Percentiles rank a stretch among this genome's conserved stretches.
Evolutionary conservation across 1,140 invertebrate genomes (phyloP).

Genomic region (Lycorma delicatula): DNA sequence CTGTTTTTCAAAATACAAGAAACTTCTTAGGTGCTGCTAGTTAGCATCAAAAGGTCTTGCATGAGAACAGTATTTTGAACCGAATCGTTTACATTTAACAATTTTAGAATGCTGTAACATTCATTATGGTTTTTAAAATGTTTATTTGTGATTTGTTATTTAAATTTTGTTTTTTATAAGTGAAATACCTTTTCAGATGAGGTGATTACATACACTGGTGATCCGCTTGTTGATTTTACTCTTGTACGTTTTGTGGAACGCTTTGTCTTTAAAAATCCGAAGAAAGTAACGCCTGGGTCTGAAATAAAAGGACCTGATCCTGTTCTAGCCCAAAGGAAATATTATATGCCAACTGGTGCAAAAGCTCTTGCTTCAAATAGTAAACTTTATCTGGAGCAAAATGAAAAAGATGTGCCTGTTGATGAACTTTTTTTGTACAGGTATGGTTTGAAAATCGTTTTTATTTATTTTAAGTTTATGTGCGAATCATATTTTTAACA

Average conservation of each 20-base stretch:
- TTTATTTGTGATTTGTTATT: too few species aligned
- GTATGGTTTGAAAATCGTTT: conserved; percentile 41
- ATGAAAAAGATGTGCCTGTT: conserved; percentile 60
- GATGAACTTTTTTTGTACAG: conserved; percentile 74
- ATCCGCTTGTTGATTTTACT: conserved; percentile 88
- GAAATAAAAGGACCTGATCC: conserved; percentile 39
- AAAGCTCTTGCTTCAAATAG: conserved; percentile 56
- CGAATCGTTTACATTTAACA: too few species aligned
- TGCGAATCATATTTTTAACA: too few species aligned
- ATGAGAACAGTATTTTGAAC: too few species aligned
- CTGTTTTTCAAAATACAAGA: too few species aligned
- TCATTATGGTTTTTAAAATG: too few species aligned
- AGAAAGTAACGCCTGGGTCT: conserved; percentile 46
- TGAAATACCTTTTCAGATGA: conserved; percentile 48
- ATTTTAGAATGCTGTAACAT: too few species aligned
- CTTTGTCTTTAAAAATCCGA: conserved; percentile 95
- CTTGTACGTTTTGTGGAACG: conserved; percentile 84
- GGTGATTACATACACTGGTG: conserved; percentile 74
- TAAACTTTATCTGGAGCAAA: conserved; percentile 55
- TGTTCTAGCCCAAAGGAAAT: conserved; percentile 48
- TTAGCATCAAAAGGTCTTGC: too few species aligned
- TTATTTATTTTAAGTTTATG: too few species aligned
- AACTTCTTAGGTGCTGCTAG: too few species aligned
- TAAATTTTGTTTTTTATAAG: too few species aligned
- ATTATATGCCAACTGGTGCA: conserved; percentile 51